A percentile compares a stretch with the other conserved stretches of the same genome.
phyloP scores from a whole-genome alignment of 1,140 invertebrate species.

The Drosophila ananassae region DNA sequence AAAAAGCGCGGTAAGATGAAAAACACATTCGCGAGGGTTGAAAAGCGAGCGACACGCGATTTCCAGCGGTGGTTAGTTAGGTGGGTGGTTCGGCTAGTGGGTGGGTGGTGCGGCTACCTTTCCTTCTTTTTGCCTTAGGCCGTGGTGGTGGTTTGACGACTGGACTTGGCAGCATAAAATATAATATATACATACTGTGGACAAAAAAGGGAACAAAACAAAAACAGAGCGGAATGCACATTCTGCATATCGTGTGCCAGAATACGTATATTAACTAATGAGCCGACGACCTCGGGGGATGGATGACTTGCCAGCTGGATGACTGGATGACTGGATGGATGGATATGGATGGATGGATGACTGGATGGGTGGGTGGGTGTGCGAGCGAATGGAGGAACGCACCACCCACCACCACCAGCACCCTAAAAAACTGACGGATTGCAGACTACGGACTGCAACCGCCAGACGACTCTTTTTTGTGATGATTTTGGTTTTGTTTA shows the following conservation, averaged over 20 bases:
- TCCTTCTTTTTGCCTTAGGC: background rate
- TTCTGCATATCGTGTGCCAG: conserved; percentile 56
- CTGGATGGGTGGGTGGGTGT: conserved; percentile 3
- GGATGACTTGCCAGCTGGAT: conserved; percentile 13
- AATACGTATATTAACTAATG: conserved; percentile 70
- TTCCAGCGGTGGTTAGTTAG: conserved; percentile 42
- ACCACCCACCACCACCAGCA: conserved; percentile 21
- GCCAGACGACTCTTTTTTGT: background rate
- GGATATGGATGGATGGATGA: background rate
- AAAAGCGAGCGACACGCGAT: conserved; percentile 39
- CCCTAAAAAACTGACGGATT: conserved; percentile 18
- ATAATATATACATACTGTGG: background rate
- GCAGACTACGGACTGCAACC: conserved; percentile 8
- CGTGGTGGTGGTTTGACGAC: conserved; percentile 6
- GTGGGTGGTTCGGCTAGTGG: conserved; percentile 1
- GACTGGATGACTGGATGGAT: background rate
- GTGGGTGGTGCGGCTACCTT: conserved; percentile 1
- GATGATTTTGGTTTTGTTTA: conserved; percentile 35
- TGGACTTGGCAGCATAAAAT: conserved; percentile 22
- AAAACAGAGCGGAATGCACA: conserved; percentile 33
- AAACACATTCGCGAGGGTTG: conserved; percentile 32
- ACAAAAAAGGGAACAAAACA: conserved; percentile 15
- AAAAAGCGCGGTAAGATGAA: conserved; percentile 3
- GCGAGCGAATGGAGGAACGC: conserved; percentile 33
- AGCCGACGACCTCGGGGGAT: conserved; percentile 62